phyloP scores from a whole-genome alignment of 2,113 vertebrate species.

The Thermophis baileyi region DNA sequence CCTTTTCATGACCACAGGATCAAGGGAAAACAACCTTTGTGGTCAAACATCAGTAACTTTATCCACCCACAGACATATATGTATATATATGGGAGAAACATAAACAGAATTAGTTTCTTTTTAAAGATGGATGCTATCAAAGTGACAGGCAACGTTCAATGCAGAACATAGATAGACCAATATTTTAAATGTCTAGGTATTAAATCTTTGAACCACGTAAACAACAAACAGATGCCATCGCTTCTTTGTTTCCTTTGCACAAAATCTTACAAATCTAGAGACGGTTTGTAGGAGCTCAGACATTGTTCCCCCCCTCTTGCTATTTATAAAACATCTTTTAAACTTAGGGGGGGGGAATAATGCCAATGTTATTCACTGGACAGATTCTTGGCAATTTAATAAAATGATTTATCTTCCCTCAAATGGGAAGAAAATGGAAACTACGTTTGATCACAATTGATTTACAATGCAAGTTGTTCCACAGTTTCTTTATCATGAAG shows the following conservation, averaged over 20 bases:
- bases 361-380: neutral
- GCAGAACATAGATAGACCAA: neutral
- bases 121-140: neutral
- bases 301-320: neutral
- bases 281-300: neutral
- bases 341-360: neutral
- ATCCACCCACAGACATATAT: neutral
- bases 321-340: neutral
- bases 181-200: neutral
- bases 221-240: neutral
- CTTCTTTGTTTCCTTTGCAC: neutral
- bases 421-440: slow-evolving; percentile 5
- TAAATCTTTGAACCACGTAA: neutral
- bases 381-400: slow-evolving; percentile 6
- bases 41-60: neutral
- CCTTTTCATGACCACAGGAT: no score
- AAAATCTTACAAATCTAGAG: neutral
- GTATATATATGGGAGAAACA: neutral
- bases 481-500: neutral
- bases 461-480: slow-evolving; percentile 4
- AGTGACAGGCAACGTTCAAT: neutral
- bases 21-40: neutral
- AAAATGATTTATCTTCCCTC: slow-evolving; percentile 9
- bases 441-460: slow-evolving; percentile 19
- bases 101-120: neutral